These are phyloP conservation scores for Buphagus erythrorhynchus DNA, from an alignment of 2,797 vertebrate genomes.

Conservation along the genomic window DNA sequence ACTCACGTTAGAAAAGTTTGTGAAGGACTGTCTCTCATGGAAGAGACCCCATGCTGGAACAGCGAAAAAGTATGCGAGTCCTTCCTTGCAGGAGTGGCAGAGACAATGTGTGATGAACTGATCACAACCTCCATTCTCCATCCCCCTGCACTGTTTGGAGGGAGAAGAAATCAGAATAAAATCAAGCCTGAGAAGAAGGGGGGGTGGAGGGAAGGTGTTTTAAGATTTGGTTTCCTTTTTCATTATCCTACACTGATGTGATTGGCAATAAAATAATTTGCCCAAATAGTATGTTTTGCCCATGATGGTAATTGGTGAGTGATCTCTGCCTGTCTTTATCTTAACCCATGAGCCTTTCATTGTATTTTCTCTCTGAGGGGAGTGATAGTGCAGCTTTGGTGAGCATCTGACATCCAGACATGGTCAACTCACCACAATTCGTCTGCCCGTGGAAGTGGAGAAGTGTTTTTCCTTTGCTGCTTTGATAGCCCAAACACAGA, in stretches of 20 bases:
- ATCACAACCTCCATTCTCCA: neutral
- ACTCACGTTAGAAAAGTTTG: rapidly evolving
- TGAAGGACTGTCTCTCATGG: neutral
- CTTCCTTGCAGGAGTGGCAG: neutral
- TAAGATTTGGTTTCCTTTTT: neutral
- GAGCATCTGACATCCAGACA: neutral
- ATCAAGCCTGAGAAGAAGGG: neutral
- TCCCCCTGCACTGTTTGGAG: neutral
- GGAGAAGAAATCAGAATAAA: neutral
- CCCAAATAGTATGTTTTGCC: neutral
- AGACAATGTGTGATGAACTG: neutral
- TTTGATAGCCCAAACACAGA: neutral
- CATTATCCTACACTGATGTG: neutral
- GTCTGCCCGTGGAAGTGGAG: neutral
- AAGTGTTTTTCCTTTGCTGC: neutral
- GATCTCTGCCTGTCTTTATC: neutral
- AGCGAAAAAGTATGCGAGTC: neutral
- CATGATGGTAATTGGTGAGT: neutral
- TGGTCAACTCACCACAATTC: neutral
- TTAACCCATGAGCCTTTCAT: neutral
- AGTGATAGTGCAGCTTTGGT: neutral
- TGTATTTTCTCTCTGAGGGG: neutral
- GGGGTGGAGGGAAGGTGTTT: neutral
- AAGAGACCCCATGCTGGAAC: neutral
- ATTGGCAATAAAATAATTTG: neutral